phyloP scores from a whole-genome alignment of 2,797 vertebrate species.

The Sebastes kiyomatsui region DNA sequence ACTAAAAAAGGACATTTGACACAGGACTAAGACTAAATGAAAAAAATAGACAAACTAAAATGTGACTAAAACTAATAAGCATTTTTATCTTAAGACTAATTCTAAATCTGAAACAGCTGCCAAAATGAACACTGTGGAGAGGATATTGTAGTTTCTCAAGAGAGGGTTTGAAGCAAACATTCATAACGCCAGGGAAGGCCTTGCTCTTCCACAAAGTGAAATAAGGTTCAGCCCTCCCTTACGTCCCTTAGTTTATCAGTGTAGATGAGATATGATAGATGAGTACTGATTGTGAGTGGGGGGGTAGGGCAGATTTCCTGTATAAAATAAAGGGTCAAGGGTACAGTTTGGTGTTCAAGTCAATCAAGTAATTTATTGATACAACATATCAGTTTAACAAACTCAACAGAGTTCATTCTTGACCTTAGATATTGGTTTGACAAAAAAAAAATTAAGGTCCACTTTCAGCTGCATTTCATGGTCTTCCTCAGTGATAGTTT shows the following conservation, averaged over 20 bases:
- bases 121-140: not conserved
- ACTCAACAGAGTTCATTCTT: not conserved
- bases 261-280: not conserved
- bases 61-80: too few species aligned
- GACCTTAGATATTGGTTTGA: not conserved
- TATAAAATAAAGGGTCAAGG: not conserved
- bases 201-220: not conserved
- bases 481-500: not conserved
- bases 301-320: not conserved
- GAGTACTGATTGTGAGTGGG: not conserved
- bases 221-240: not conserved
- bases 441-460: not conserved
- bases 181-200: not conserved
- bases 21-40: too few species aligned
- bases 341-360: not conserved
- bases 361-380: slow-evolving; percentile 12
- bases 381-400: not conserved
- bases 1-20: too few species aligned
- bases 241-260: not conserved
- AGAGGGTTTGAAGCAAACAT: not conserved
- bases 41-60: too few species aligned
- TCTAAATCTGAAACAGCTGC: too few species aligned
- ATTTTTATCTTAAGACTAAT: too few species aligned
- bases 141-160: not conserved
- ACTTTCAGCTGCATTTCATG: not conserved